These are phyloP conservation scores for Lobophora halterata DNA, from an alignment of 2,888 invertebrate genomes.

Conservation along the genomic window DNA sequence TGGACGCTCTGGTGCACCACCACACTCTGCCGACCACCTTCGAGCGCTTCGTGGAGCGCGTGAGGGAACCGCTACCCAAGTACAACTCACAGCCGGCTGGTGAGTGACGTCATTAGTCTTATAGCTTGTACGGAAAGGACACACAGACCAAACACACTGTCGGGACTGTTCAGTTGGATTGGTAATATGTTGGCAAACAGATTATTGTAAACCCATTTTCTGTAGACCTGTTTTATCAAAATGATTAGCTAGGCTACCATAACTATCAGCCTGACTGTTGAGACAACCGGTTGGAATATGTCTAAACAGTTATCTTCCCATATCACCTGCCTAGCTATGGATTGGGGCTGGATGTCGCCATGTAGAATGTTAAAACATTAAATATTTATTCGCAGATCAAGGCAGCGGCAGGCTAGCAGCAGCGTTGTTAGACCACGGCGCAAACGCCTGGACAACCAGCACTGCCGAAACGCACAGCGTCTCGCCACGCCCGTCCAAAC, in stretches of 20 bases:
- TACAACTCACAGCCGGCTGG: slow-evolving; percentile 8
- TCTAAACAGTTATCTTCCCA: no score
- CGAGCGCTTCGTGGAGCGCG: slow-evolving; percentile 85
- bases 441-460: slow-evolving; percentile 58
- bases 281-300: no score
- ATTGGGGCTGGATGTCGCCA: no score
- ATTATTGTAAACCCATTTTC: no score
- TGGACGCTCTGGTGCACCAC: slow-evolving; percentile 91
- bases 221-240: no score
- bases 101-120: not conserved
- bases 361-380: no score
- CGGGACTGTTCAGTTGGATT: no score
- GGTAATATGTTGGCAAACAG: no score
- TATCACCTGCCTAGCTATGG: no score
- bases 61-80: slow-evolving; percentile 57
- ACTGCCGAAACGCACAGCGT: slow-evolving; percentile 49
- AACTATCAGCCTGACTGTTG: no score
- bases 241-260: no score
- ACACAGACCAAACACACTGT: no score
- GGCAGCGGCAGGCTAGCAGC: slow-evolving; percentile 78
- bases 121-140: not conserved
- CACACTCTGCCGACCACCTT: slow-evolving; percentile 94
- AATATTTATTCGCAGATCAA: slow-evolving; percentile 48
- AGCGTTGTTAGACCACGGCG: slow-evolving; percentile 81
- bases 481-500: slow-evolving; percentile 86